These are phyloP conservation scores for Cichlasoma orientale DNA, from an alignment of 2,797 vertebrate species.

Conservation along the genomic window DNA sequence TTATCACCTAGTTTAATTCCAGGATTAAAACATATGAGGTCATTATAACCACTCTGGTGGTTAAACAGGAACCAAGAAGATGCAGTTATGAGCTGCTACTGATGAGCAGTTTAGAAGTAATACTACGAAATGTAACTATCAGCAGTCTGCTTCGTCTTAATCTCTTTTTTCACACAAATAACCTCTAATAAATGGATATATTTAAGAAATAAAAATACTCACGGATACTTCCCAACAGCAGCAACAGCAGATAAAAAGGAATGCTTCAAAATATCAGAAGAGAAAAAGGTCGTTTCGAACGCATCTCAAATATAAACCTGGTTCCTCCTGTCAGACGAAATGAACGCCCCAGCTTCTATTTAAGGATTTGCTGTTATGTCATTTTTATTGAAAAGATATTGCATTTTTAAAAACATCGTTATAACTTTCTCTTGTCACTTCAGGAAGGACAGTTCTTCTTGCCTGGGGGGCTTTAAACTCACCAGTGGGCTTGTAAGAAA, in stretches of 20 bases:
- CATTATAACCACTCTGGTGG: not conserved
- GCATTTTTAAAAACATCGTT: not conserved
- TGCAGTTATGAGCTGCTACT: not conserved
- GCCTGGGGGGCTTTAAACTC: not conserved
- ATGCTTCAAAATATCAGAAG: too few species aligned
- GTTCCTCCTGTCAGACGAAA: not conserved
- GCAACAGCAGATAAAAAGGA: too few species aligned
- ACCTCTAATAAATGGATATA: not conserved
- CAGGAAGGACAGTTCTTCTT: not conserved
- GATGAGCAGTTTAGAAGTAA: not conserved
- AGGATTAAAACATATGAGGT: not conserved
- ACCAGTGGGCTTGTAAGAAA: not conserved
- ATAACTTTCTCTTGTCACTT: not conserved
- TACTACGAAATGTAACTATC: not conserved
- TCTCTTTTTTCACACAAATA: not conserved
- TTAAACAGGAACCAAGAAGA: not conserved
- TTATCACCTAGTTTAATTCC: not conserved
- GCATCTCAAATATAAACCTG: not conserved
- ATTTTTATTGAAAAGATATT: conserved; percentile 7
- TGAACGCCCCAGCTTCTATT: not conserved
- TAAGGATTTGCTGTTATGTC: not conserved
- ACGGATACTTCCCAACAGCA: not conserved
- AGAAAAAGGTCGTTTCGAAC: too few species aligned
- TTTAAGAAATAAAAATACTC: not conserved
- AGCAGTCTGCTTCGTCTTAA: too few species aligned